Conservation (phyloP, 2,113 vertebrate genomes). For the Myxocyprinus asiaticus region DNA sequence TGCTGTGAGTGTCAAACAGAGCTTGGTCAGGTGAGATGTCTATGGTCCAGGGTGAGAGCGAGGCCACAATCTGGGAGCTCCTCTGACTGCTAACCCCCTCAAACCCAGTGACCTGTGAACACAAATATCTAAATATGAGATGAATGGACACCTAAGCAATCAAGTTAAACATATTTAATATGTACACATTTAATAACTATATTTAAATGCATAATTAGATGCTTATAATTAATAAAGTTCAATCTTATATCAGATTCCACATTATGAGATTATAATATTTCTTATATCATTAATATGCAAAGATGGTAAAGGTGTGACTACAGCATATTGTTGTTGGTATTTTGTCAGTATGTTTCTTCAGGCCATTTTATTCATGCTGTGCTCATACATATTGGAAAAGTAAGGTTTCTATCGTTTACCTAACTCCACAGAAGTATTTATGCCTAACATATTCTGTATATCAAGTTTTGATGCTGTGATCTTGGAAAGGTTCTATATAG, state of each 20-base stretch:
- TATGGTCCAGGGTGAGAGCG: neutral
- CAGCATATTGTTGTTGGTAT: neutral
- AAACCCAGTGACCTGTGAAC: neutral
- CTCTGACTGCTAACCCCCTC: neutral
- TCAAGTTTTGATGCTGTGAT: neutral
- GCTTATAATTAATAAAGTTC: neutral
- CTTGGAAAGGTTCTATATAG: neutral
- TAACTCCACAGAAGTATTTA: no score
- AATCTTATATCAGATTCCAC: neutral
- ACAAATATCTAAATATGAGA: neutral
- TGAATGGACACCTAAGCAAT: neutral
- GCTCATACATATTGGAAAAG: no score
- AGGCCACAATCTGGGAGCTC: neutral
- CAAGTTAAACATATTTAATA: no score
- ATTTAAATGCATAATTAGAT: neutral
- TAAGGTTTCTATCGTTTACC: no score
- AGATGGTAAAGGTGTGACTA: neutral
- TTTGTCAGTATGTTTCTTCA: no score
- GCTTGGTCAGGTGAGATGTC: conserved; percentile 6
- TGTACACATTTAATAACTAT: neutral
- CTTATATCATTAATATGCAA: neutral
- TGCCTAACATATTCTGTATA: no score
- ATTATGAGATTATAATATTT: neutral
- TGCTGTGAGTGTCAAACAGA: conserved; percentile 12
- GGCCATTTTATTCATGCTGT: no score